Percentiles rank a stretch among this genome's conserved stretches.
These are phyloP conservation scores for Drosophila gaucha DNA, from an alignment of 2,888 invertebrate genomes.

Conservation along the genomic window DNA sequence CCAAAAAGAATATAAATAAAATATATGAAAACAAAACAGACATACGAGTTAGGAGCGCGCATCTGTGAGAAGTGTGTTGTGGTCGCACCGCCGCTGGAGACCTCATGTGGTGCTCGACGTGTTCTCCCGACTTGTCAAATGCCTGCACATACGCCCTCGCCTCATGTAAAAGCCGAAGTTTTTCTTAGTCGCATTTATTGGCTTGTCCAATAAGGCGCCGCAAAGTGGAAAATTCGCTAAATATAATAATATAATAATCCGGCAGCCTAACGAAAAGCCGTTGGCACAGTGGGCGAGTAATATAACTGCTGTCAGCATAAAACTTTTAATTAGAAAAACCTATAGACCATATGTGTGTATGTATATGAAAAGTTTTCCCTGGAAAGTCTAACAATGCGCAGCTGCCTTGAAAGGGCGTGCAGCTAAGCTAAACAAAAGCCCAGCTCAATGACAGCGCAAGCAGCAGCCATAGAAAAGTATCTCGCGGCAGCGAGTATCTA, in stretches of 20 bases:
- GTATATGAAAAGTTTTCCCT: constrained; percentile 35
- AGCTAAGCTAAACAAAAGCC: constrained; percentile 51
- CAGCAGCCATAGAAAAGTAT: constrained; percentile 58
- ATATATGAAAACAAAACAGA: constrained; percentile 12
- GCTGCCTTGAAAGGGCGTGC: constrained; percentile 37
- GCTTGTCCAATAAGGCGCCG: constrained; percentile 39
- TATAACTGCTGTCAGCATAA: constrained; percentile 40
- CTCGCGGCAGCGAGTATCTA: constrained; percentile 48
- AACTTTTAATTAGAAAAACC: constrained; percentile 67
- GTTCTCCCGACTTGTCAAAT: constrained; percentile 20
- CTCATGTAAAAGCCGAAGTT: constrained; percentile 17
- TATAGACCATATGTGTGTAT: constrained; percentile 7
- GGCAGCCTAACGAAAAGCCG: constrained; percentile 2
- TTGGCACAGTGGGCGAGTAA: constrained; percentile 31
- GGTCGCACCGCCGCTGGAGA: constrained; percentile 6
- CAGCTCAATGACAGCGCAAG: constrained; percentile 51
- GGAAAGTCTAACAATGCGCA: constrained; percentile 34
- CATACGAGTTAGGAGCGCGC: constrained; percentile 13
- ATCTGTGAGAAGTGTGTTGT: constrained; percentile 21
- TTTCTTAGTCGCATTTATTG: constrained; percentile 35
- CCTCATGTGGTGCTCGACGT: constrained; percentile 48
- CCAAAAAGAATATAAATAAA: constrained; percentile 4
- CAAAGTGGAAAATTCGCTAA: constrained; percentile 51
- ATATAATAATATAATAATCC: constrained; percentile 35
- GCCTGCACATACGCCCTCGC: constrained; percentile 5